phyloP scores from a whole-genome alignment of 2,888 invertebrate species.

The Callyntrura guangdongensis region DNA sequence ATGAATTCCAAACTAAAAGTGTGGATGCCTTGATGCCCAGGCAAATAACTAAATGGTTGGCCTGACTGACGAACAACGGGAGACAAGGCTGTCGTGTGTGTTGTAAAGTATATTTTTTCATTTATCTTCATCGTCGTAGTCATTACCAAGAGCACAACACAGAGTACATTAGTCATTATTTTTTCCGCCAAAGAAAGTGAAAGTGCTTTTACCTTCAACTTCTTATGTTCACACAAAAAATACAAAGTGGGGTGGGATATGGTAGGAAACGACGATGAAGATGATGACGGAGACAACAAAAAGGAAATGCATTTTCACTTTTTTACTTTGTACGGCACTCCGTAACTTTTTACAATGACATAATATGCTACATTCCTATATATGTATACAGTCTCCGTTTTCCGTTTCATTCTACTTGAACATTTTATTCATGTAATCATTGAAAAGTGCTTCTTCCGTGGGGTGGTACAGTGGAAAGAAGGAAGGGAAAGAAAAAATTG shows the following conservation, averaged over 20 bases:
- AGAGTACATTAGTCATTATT: neutral
- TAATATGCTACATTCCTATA: too few species aligned
- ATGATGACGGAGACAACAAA: conserved; percentile 12
- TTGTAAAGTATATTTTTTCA: conserved; percentile 15
- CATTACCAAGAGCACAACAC: neutral
- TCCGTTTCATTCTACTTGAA: conserved; percentile 23
- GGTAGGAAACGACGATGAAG: neutral
- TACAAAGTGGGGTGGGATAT: too few species aligned
- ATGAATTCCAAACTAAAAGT: neutral
- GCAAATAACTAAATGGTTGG: conserved; percentile 10
- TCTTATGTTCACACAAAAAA: neutral
- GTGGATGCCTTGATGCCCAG: too few species aligned
- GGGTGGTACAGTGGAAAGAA: neutral
- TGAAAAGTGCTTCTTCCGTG: conserved; percentile 8
- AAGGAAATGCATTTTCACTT: conserved; percentile 37
- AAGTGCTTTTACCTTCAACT: neutral
- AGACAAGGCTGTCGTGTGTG: neutral
- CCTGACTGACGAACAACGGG: neutral
- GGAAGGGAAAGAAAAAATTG: conserved; percentile 5
- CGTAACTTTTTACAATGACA: neutral
- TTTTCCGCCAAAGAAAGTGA: neutral
- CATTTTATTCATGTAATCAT: conserved; percentile 37
- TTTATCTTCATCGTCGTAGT: conserved; percentile 32
- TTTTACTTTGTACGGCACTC: neutral
- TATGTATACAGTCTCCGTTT: neutral